Conservation (phyloP, 2,797 vertebrate genomes). For the Hyperoplus immaculatus region DNA sequence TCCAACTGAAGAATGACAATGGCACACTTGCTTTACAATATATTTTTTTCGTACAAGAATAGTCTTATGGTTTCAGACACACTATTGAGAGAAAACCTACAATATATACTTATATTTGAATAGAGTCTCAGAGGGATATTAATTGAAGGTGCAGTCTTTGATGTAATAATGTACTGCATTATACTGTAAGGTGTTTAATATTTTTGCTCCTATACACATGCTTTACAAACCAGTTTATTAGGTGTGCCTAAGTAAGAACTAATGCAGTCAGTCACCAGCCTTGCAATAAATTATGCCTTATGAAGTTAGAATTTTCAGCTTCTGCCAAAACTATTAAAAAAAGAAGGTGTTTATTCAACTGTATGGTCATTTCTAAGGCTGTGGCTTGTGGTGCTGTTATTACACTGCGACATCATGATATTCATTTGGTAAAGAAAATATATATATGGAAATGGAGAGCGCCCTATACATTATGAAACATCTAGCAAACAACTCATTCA, state of each 20-base stretch:
- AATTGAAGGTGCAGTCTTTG: not conserved
- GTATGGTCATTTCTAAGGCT: not conserved
- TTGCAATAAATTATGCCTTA: too few species aligned
- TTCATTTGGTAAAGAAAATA: not conserved
- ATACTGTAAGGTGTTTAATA: not conserved
- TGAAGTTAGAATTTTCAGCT: not conserved
- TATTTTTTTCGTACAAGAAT: not conserved
- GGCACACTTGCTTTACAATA: not conserved
- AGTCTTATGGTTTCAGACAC: not conserved
- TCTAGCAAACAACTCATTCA: not conserved
- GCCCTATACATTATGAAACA: not conserved
- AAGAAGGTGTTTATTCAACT: not conserved
- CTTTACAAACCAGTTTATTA: too few species aligned
- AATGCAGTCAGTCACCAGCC: too few species aligned
- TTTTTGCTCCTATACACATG: not conserved
- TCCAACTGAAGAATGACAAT: constrained; percentile 1
- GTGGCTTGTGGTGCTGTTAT: not conserved
- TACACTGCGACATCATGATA: constrained; percentile 1
- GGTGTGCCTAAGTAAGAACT: too few species aligned
- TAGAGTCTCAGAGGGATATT: not conserved
- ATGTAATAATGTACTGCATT: not conserved
- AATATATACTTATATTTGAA: not conserved
- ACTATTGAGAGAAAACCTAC: not conserved
- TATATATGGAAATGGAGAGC: not conserved
- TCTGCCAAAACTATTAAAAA: not conserved